Evolutionary conservation across 2,113 vertebrate species (phyloP).

Genomic region (Colius striatus): DNA sequence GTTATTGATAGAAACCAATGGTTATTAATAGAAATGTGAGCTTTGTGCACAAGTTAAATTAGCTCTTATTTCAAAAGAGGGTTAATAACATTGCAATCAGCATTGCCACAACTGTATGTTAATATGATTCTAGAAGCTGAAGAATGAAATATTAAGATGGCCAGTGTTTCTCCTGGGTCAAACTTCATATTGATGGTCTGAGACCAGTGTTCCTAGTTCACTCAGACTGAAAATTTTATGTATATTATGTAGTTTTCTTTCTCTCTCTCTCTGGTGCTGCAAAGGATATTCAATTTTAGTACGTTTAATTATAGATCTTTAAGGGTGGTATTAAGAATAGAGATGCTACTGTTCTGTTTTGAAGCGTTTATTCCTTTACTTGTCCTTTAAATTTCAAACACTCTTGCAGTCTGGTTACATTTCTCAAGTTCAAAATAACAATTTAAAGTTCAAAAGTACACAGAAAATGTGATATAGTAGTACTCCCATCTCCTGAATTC

Average conservation of each 20-base stretch:
- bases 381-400: not conserved
- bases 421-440: slow-evolving; percentile 14
- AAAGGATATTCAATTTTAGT: not conserved
- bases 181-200: not conserved
- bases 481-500: not conserved
- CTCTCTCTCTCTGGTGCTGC: not conserved
- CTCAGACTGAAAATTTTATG: not conserved
- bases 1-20: not conserved
- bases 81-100: not conserved
- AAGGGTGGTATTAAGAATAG: not conserved
- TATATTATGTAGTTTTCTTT: not conserved
- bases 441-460: not conserved
- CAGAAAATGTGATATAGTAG: not conserved
- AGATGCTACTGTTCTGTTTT: not conserved
- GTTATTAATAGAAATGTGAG: not conserved
- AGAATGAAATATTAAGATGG: not conserved
- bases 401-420: slow-evolving; percentile 4
- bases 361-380: not conserved
- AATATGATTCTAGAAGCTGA: not conserved
- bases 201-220: not conserved
- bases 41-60: not conserved
- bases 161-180: not conserved
- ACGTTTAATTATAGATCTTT: not conserved
- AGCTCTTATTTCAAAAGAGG: not conserved
- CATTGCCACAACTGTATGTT: not conserved